These are phyloP conservation scores for Deilephila elpenor DNA, from an alignment of 2,888 invertebrate species.

Conservation along the genomic window DNA sequence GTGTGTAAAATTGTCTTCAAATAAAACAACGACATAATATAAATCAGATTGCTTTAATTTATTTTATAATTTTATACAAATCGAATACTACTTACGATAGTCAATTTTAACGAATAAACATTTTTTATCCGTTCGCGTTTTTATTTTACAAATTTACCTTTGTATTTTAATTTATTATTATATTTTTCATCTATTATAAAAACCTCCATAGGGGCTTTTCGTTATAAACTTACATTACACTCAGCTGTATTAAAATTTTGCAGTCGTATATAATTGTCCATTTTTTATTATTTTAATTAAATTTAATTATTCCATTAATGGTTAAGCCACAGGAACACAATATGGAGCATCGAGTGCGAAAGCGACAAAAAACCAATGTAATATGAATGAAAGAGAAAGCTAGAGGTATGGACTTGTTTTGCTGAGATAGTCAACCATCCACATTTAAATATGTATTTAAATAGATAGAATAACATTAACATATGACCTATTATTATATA, in stretches of 20 bases:
- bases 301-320: constrained; percentile 64
- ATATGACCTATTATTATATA: not conserved
- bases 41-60: constrained; percentile 86
- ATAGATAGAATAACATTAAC: not conserved
- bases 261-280: constrained; percentile 60
- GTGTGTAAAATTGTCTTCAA: constrained; percentile 38
- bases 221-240: constrained; percentile 82
- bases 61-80: constrained; percentile 82
- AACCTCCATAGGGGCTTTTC: constrained; percentile 83
- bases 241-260: constrained; percentile 75
- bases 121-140: constrained; percentile 79
- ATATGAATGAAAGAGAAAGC: constrained; percentile 22
- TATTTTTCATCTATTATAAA: constrained; percentile 46
- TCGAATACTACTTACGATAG: constrained; percentile 84
- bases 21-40: constrained; percentile 76
- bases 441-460: not conserved
- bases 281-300: constrained; percentile 60
- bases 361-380: constrained; percentile 39
- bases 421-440: constrained; percentile 6
- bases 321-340: constrained; percentile 78
- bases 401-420: not conserved
- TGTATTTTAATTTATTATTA: constrained; percentile 54
- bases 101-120: constrained; percentile 83
- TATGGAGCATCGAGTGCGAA: constrained; percentile 60
- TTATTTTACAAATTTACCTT: constrained; percentile 83